phyloP scores from a whole-genome alignment of 37 sponge, comb jelly and placozoan genomes.

The Halichondria panicea region DNA sequence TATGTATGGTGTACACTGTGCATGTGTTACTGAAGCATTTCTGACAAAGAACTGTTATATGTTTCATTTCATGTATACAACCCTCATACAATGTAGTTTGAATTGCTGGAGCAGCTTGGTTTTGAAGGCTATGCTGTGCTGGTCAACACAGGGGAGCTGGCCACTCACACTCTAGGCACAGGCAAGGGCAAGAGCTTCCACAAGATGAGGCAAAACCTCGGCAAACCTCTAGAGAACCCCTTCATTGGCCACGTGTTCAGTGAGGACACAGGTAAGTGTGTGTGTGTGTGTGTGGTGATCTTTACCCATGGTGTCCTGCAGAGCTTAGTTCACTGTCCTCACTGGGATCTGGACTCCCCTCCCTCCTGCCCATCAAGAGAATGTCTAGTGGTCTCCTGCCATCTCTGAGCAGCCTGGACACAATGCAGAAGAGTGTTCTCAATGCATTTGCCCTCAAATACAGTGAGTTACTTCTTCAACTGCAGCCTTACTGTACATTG shows the following conservation, averaged over 20 bases:
- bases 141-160: slow-evolving; percentile 79
- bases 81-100: slow-evolving; percentile 43
- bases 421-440: slow-evolving; percentile 78
- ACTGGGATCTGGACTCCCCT: too few relatives aligned
- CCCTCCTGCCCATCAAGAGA: background rate
- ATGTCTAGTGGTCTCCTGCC: slow-evolving; percentile 1
- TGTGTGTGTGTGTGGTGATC: background rate
- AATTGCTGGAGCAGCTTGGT: slow-evolving; percentile 81
- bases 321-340: background rate
- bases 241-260: slow-evolving; percentile 87
- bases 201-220: slow-evolving; percentile 59
- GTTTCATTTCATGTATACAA: background rate
- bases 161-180: slow-evolving; percentile 77
- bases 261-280: slow-evolving; percentile 50
- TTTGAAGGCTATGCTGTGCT: slow-evolving; percentile 84
- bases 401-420: slow-evolving; percentile 50
- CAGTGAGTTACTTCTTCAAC: slow-evolving; percentile 48
- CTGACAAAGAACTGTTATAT: background rate
- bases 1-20: background rate
- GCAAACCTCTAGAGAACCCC: slow-evolving; percentile 86
- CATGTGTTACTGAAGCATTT: background rate
- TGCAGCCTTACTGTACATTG: background rate
- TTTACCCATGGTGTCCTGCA: background rate
- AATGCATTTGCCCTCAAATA: slow-evolving; percentile 86
- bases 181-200: slow-evolving; percentile 75